Percentiles rank a stretch among this genome's conserved stretches.
phyloP scores from a whole-genome alignment of 2,797 vertebrate genomes.

The Sternarchorhynchus goeldii region DNA sequence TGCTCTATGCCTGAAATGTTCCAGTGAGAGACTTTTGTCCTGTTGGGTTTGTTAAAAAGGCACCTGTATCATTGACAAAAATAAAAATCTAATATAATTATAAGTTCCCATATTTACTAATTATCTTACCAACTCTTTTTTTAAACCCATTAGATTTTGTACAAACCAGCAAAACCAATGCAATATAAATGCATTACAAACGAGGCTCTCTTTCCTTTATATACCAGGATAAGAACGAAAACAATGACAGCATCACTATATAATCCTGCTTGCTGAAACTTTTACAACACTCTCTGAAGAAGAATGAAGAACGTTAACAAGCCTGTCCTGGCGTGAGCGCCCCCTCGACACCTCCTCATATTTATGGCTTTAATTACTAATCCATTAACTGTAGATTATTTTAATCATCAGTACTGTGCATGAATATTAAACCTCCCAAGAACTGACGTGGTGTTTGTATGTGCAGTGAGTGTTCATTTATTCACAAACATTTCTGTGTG shows the following conservation, averaged over 20 bases:
- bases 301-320: too few species aligned
- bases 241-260: too few species aligned
- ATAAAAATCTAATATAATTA: background rate
- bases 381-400: background rate
- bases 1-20: background rate
- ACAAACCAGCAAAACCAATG: background rate
- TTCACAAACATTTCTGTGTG: too few species aligned
- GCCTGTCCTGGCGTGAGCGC: too few species aligned
- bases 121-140: background rate
- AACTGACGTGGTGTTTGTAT: too few species aligned
- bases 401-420: background rate
- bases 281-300: too few species aligned
- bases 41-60: constrained; percentile 4
- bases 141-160: background rate
- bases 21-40: background rate
- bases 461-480: too few species aligned
- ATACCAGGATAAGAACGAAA: too few species aligned
- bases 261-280: too few species aligned
- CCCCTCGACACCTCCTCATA: background rate
- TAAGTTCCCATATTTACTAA: background rate
- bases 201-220: background rate
- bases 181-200: background rate
- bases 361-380: background rate
- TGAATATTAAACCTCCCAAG: too few species aligned
- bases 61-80: background rate